A percentile compares a stretch with the other conserved stretches of the same genome.
These are phyloP conservation scores for Ceyx melanurus DNA, from an alignment of 2,113 vertebrate genomes.

Conservation along the genomic window DNA sequence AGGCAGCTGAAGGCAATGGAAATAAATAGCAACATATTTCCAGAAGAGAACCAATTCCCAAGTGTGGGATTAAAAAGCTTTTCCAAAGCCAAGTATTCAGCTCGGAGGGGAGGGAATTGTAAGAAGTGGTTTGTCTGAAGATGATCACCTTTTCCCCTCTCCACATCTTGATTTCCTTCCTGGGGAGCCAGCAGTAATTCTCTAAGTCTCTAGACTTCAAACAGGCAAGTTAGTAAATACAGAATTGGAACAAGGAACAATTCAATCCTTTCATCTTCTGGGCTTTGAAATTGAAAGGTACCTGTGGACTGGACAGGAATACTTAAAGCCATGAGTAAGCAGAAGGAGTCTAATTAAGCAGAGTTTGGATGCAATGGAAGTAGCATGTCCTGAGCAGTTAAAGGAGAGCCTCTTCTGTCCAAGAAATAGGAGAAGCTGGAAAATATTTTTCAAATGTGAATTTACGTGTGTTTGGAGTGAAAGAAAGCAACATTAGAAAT, in stretches of 20 bases:
- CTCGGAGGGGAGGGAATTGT: background rate
- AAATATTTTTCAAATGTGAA: conserved; percentile 61
- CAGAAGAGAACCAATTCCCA: conserved; percentile 50
- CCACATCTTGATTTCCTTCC: conserved; percentile 18
- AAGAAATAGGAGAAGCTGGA: conserved; percentile 66
- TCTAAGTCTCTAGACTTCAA: conserved; percentile 21
- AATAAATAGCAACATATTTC: conserved; percentile 55
- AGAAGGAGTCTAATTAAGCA: background rate
- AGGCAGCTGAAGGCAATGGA: conserved; percentile 49
- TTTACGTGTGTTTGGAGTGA: background rate
- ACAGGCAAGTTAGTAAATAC: background rate
- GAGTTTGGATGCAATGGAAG: background rate
- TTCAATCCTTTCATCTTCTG: conserved; percentile 45
- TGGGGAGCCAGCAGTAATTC: background rate
- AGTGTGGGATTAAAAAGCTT: conserved; percentile 17
- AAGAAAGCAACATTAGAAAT: background rate
- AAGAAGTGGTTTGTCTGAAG: conserved; percentile 54
- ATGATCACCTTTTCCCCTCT: conserved; percentile 18
- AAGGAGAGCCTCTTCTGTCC: background rate
- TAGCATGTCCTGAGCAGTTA: background rate
- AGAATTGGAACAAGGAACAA: background rate
- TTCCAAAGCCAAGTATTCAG: conserved; percentile 38
- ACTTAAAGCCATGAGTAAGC: conserved; percentile 38
- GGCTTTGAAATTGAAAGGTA: conserved; percentile 40
- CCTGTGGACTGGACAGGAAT: conserved; percentile 23